These are phyloP conservation scores for Reinhardtius hippoglossoides DNA, from an alignment of 2,113 vertebrate species.

Conservation along the genomic window DNA sequence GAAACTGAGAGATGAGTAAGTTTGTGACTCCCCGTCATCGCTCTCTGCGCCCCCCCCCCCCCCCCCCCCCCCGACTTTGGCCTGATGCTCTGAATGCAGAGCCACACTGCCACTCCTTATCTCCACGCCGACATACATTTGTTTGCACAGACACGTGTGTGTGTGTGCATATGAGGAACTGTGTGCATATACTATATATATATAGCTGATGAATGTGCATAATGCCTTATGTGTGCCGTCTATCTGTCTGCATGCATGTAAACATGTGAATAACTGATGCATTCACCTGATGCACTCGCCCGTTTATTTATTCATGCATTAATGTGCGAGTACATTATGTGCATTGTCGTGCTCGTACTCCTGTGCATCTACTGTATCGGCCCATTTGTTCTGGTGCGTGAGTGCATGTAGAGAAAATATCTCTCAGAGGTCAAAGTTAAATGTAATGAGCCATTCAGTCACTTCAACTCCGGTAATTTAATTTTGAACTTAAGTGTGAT, in stretches of 20 bases:
- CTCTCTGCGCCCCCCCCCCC: conserved; percentile 10
- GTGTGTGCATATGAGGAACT: neutral
- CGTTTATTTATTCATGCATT: conserved; percentile 23
- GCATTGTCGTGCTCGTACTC: neutral
- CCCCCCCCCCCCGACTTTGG: too few relatives aligned
- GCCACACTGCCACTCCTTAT: conserved; percentile 30
- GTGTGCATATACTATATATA: conserved; percentile 9
- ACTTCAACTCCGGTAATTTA: neutral
- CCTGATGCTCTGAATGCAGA: conserved; percentile 42
- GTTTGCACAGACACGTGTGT: conserved; percentile 8
- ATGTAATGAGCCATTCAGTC: conserved; percentile 7
- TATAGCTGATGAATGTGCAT: conserved; percentile 6
- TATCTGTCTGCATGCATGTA: conserved; percentile 15
- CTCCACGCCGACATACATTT: conserved; percentile 36
- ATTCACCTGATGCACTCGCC: neutral
- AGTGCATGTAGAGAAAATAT: conserved; percentile 6
- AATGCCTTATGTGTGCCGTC: neutral
- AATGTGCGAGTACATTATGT: conserved; percentile 2
- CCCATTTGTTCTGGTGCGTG: neutral
- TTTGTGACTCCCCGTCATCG: neutral
- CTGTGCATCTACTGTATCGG: neutral
- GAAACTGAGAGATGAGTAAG: conserved; percentile 12
- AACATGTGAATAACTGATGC: conserved; percentile 7
- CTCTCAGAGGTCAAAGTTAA: conserved; percentile 6
- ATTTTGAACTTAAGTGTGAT: conserved; percentile 19